Evolutionary conservation across 2,797 vertebrate species (phyloP), one percentile per base, ranked within the genome.

Genomic region (Rousettus madagascariensis): DNA sequence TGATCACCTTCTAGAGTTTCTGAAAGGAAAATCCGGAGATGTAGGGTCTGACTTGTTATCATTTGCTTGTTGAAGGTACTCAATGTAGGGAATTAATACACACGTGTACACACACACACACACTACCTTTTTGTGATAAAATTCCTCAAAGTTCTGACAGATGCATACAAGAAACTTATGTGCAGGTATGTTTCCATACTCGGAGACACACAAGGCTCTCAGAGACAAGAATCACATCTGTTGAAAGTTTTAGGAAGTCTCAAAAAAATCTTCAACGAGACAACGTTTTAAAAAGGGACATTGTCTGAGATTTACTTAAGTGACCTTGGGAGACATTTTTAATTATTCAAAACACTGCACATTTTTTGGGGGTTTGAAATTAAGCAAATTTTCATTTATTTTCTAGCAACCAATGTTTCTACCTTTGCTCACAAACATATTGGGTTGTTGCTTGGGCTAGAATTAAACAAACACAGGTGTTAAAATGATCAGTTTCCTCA

Each of bases 391-490:
- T 85, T 74, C 90, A 71, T 90, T 96, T 95, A 38, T 85, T 97
- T 95, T 93, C 55, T 84, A 49, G 41, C 65, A 93, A 59, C n/a
- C 36, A 91, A 28, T 94, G 57, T 80, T 97, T 87, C 55, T 28
- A 51, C 53, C 72, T 94, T 95, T 53, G 66, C 71, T 91, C 24
- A 80, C 22, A 94, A 79, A 68, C 90, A 66, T 49, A 72, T 78
- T 41, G 46, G 77, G 90, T 46, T 83, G 90, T 79, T 96, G 92
- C 36, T 94, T 95, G 97, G 79, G 83, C 78, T 89, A 51, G 75
- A 90, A 82, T 93, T 97, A 96, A 95, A 92, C 83, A 97, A 97
- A 97, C 91, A 95, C 96, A 98, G 95, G 96, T 97, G 97, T 46
- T 94, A 78, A 94, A 89, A 96, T 82, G 26, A 80, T 90, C 83